Base-by-base conservation (phyloP, 2,113 vertebrate genomes). In the Holacanthus passer region DNA sequence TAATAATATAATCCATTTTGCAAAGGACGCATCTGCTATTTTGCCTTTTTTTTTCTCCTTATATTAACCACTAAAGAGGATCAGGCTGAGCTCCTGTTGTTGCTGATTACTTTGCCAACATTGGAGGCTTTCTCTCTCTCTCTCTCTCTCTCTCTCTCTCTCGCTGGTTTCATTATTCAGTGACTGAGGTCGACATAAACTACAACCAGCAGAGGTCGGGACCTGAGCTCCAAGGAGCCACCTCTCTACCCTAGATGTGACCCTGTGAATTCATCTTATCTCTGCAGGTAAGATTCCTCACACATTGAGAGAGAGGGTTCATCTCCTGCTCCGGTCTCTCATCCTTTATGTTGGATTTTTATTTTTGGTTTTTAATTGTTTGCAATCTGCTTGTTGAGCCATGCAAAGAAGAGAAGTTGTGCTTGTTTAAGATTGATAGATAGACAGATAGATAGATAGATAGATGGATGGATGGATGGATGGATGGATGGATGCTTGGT, bases 241-340 rank as follows among this genome's bases (percentile, higher is more conserved):
- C 84, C 82, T 70, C 82, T 70, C 69, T 73, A 48, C 75, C 87
- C 73, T 86, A 53, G 80, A 94, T 92, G 94, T 94, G 94, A 95
- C 91, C 92, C 73, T 69, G 82, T 77, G 58, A 92, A 84, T 85
- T 90, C 90, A 82, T 87, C 93, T 94, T 90, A 87, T 94, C 92
- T 94, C 87, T 95, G 92, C 87, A 95, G 94, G 95, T 96, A 94
- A 95, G 75, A 39, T 13, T n/a, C n/a, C n/a, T 24, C 14, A 63
- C 1, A 19, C 13, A 32, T 24, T 4, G 10, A 50, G 32, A 32
- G 41, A 71, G 2, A 39, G 24, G 20, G 3, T 11, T 56, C 4
- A 0, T 64, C 14, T 63, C 17, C 19, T 39, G 12, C 12, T 53
- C 5, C 12, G 22, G 41, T 29, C 48, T 56, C 2, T 35, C 13